phyloP scores from a whole-genome alignment of 2,113 vertebrate genomes.

The Bufo gargarizans region DNA sequence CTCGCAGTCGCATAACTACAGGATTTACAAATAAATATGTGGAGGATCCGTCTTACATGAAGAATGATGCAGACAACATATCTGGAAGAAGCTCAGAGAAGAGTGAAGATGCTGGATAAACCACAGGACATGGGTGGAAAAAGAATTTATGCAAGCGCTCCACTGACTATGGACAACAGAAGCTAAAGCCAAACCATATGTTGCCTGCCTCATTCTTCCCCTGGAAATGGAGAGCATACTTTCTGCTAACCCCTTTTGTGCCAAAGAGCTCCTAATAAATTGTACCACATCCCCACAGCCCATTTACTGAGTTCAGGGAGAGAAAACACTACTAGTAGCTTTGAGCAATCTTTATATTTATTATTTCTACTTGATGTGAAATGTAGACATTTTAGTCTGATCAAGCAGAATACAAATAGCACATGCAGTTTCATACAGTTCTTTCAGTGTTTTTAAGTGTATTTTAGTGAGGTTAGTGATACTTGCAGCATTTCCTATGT shows the following conservation, averaged over 20 bases:
- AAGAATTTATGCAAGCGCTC: constrained; percentile 14
- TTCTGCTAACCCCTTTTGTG: constrained; percentile 22
- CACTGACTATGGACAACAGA: constrained; percentile 43
- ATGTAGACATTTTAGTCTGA: background rate
- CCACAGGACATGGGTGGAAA: constrained; percentile 21
- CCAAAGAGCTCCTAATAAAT: constrained; percentile 52
- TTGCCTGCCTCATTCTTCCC: constrained; percentile 55
- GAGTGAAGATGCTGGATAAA: constrained; percentile 70
- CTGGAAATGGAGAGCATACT: constrained; percentile 40
- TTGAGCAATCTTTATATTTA: constrained; percentile 13
- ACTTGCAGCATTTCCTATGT: background rate
- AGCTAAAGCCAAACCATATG: constrained; percentile 49
- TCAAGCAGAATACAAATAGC: background rate
- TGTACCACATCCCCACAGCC: background rate
- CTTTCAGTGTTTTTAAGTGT: background rate
- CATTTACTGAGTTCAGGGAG: background rate
- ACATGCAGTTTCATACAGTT: background rate
- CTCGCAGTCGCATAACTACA: constrained; percentile 79
- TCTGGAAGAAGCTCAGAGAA: constrained; percentile 77
- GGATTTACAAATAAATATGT: constrained; percentile 77
- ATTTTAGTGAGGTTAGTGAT: background rate
- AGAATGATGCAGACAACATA: constrained; percentile 72
- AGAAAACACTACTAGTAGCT: constrained; percentile 7
- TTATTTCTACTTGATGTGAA: background rate
- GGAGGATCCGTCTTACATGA: constrained; percentile 74